Base-by-base conservation (phyloP, 2,888 invertebrate species). In the Protonemura montana region DNA sequence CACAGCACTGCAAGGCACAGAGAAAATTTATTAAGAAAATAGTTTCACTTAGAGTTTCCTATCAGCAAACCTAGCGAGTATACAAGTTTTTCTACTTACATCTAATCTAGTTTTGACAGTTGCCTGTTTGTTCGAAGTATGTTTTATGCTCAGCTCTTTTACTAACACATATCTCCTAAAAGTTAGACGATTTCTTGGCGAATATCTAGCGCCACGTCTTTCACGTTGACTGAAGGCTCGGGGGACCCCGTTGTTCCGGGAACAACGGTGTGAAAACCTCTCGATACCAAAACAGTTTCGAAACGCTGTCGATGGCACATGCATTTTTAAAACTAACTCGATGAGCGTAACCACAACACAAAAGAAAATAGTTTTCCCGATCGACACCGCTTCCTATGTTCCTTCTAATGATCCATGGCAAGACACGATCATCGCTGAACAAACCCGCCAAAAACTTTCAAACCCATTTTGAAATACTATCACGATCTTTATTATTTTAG, bases 21-120 rank as follows among this genome's bases (percentile, higher is more conserved):
- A n/a, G n/a, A n/a, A n/a, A n/a, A 35, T 35, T 35, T 35, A 6
- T 35, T 3, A 35, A 35, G 35, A 35, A 35, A 35, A 35, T 35
- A 35, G 35, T 59, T 59, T 59, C 59, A 21, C 6, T 10, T 10
- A 21, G 59, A 59, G 59, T 59, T 59, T 59, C 21, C 59, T 10
- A 35, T 35, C 35, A 3, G 35, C 10, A 10, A 3, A 10, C 35
- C 3, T 35, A 35, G 5, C 35, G n/a, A n/a, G 35, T 35, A 35
- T 6, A 35, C 59, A 59, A 59, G 59, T 59, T 59, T 21, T 21
- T 13, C 59, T 21, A 59, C 59, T 59, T 21, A 59, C 13, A 59
- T 59, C 59, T 59, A 59, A 59, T 59, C 59, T 59, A 59, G 59
- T 59, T 59, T 59, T 59, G 59, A 59, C 59, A 59, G 59, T 59